These are phyloP conservation scores for Autographa pulchrina DNA, from an alignment of 2,888 invertebrate species.

Conservation along the genomic window DNA sequence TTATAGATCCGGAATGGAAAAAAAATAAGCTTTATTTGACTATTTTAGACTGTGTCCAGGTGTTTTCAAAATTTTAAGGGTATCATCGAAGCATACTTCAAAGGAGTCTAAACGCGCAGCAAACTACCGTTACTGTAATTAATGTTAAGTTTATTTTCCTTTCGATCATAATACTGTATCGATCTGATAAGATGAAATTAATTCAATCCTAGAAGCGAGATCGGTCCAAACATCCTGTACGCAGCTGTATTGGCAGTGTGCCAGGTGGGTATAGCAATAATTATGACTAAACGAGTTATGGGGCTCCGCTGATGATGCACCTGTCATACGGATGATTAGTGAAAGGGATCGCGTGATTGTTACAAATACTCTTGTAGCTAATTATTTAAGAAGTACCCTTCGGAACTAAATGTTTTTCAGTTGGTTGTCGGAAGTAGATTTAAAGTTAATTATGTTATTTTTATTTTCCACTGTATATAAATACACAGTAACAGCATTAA, in stretches of 20 bases:
- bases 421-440: background rate
- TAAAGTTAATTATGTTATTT: background rate
- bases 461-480: too few relatives aligned
- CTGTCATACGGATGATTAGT: constrained; percentile 49
- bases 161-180: background rate
- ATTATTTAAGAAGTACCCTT: background rate
- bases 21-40: too few relatives aligned
- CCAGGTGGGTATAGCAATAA: constrained; percentile 45
- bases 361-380: background rate
- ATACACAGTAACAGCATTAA: too few relatives aligned
- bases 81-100: background rate
- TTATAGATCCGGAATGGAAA: too few relatives aligned
- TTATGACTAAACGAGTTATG: constrained; percentile 50
- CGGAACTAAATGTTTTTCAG: background rate
- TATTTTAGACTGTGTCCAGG: too few relatives aligned
- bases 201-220: constrained; percentile 36
- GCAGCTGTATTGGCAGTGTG: constrained; percentile 36
- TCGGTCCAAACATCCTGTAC: constrained; percentile 62
- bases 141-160: background rate
- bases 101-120: background rate
- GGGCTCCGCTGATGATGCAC: constrained; percentile 45
- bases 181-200: constrained; percentile 12
- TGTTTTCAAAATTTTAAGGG: too few relatives aligned
- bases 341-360: constrained; percentile 28
- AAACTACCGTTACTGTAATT: background rate